A percentile compares a stretch with the other conserved stretches of the same genome.
These are phyloP conservation scores for Artibeus jamaicensis DNA, from an alignment of 2,797 vertebrate genomes.

Conservation along the genomic window DNA sequence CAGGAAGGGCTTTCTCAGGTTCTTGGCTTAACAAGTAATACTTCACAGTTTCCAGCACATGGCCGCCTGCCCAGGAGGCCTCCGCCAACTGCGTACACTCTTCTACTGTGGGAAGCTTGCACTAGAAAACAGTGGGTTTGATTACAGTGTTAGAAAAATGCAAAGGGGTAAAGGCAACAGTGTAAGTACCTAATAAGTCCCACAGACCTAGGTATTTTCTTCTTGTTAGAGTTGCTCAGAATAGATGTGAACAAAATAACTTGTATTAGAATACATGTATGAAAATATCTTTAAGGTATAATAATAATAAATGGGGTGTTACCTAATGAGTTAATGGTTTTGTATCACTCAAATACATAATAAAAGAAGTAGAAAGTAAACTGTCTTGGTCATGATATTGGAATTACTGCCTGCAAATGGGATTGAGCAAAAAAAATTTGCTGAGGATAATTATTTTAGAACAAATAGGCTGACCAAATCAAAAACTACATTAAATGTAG, in stretches of 20 bases:
- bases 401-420: neutral
- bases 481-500: neutral
- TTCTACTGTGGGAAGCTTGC: conserved; percentile 88
- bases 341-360: neutral
- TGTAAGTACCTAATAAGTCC: neutral
- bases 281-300: neutral
- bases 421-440: neutral
- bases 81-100: conserved; percentile 90
- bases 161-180: neutral
- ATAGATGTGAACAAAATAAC: neutral
- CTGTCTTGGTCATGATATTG: neutral
- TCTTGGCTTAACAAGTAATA: conserved; percentile 91
- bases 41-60: conserved; percentile 89
- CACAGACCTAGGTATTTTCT: neutral
- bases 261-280: neutral
- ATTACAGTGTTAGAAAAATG: neutral
- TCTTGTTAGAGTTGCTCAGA: neutral
- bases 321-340: neutral
- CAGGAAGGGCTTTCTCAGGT: conserved; percentile 90
- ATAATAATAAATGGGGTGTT: neutral
- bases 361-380: neutral
- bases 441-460: neutral
- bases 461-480: neutral
- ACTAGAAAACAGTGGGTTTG: conserved; percentile 84
- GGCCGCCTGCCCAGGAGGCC: conserved; percentile 80